These are phyloP conservation scores for Carassius auratus DNA, from an alignment of 2,113 vertebrate species.

Conservation along the genomic window DNA sequence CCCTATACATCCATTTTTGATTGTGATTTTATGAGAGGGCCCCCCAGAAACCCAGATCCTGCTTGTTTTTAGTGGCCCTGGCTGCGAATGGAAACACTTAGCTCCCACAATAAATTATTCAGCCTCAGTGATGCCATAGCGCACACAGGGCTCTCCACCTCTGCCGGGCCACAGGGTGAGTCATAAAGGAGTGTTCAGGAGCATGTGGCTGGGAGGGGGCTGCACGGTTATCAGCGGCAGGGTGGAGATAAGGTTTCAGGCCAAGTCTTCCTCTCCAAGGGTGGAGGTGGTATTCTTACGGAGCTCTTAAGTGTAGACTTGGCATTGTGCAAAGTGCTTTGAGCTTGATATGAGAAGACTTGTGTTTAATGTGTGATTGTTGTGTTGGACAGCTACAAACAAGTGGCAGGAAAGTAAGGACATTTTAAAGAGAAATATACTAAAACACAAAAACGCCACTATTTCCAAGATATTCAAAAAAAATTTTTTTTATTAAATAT, in stretches of 20 bases:
- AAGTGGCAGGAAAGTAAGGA: background rate
- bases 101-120: constrained; percentile 76
- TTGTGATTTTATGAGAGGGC: constrained; percentile 67
- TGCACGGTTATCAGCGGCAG: constrained; percentile 9
- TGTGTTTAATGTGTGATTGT: background rate
- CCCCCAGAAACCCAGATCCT: constrained; percentile 72
- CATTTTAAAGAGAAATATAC: background rate
- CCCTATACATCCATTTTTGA: background rate
- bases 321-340: constrained; percentile 2
- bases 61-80: constrained; percentile 78
- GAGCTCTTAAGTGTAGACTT: background rate
- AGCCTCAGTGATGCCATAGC: constrained; percentile 66
- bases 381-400: background rate
- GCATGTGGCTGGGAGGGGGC: background rate
- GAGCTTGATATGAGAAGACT: background rate
- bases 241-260: constrained; percentile 38
- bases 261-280: constrained; percentile 28
- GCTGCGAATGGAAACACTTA: constrained; percentile 79
- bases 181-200: constrained; percentile 21
- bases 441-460: background rate
- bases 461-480: background rate
- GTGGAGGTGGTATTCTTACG: constrained; percentile 30
- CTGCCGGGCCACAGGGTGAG: constrained; percentile 26
- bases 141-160: constrained; percentile 59
- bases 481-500: background rate